Evolutionary conservation across 2,113 vertebrate species (phyloP), one percentile per base, ranked within the genome.

Genomic region (Turnix velox): DNA sequence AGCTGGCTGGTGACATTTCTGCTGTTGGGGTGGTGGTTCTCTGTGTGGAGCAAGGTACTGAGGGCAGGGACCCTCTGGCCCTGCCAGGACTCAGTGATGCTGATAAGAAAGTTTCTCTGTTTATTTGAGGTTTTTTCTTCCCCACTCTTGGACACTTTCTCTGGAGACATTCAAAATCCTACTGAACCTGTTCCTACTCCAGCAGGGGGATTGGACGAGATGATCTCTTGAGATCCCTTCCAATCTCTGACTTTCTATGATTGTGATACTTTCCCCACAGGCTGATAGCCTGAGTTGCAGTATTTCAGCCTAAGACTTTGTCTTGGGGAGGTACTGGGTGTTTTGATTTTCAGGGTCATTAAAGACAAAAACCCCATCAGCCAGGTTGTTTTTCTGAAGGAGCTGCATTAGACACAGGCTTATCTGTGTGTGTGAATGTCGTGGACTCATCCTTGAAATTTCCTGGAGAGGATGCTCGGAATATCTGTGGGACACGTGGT

Each of bases 11-110:
- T 1, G 7, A 46, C 51, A 39, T 40, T 1, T 9, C 72, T 31
- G 14, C 18, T 5, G 8, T 37, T 7, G 9, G 31, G 28, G 54
- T 0, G 0, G 15, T 30, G 3, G 0, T 45, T 28, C 2, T 1
- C 55, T 45, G 63, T 1, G 1, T 40, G 69, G 69, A 37, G 63
- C 63, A 71, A 72, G 61, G 37, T 4, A 12, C 45, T 11, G 16
- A 54, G 61, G 72, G 10, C 42, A 58, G 24, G 33, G 46, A 80
- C 9, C 15, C 13, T 51, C 37, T 27, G 18, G 39, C 61, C 57
- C 59, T 84, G 55, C 59, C 63, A 30, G 80, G 14, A 46, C 37
- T 12, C 6, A 3, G 7, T 30, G 14, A 8, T 62, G 65, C 31
- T 49, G 13, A 42, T 37, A 48, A 58, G n/a, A 52, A 52, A 46